phyloP scores from a whole-genome alignment of 2,113 vertebrate genomes.

The Colius striatus region DNA sequence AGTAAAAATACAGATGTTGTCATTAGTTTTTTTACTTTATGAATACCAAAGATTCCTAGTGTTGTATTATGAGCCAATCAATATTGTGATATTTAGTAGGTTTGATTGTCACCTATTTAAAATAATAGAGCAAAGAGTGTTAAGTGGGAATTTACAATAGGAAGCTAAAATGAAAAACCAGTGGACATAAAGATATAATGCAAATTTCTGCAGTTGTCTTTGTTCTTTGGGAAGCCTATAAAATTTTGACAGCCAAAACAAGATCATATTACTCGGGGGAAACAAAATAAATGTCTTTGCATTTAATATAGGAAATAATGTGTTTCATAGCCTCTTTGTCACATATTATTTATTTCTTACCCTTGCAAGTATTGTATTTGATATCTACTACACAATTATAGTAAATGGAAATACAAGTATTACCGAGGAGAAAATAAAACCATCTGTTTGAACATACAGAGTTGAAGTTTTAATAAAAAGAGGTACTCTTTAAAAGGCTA shows the following conservation, averaged over 20 bases:
- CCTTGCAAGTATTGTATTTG: conserved; percentile 24
- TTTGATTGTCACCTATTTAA: neutral
- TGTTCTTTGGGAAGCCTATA: conserved; percentile 1
- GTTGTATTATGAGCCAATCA: neutral
- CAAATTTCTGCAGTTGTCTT: conserved; percentile 5
- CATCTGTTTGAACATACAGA: conserved; percentile 26
- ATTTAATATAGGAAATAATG: conserved; percentile 49
- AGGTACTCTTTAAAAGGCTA: conserved; percentile 17
- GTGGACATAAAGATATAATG: neutral
- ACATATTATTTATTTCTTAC: conserved; percentile 47
- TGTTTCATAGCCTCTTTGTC: conserved; percentile 55
- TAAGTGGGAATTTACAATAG: neutral
- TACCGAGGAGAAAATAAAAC: conserved; percentile 43
- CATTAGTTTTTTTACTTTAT: neutral
- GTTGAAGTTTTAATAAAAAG: conserved; percentile 44
- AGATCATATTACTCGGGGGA: neutral
- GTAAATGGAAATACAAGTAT: conserved; percentile 9
- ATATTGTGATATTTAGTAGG: neutral
- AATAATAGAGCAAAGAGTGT: neutral
- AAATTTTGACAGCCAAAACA: conserved; percentile 29
- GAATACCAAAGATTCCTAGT: neutral
- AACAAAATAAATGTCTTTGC: conserved; percentile 50
- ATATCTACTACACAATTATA: conserved; percentile 44
- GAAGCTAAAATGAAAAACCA: neutral
- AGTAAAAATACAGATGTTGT: neutral